Evolutionary conservation across 2,113 vertebrate genomes (phyloP), one percentile per base, ranked within the genome.

Genomic region (Cervus canadensis): DNA sequence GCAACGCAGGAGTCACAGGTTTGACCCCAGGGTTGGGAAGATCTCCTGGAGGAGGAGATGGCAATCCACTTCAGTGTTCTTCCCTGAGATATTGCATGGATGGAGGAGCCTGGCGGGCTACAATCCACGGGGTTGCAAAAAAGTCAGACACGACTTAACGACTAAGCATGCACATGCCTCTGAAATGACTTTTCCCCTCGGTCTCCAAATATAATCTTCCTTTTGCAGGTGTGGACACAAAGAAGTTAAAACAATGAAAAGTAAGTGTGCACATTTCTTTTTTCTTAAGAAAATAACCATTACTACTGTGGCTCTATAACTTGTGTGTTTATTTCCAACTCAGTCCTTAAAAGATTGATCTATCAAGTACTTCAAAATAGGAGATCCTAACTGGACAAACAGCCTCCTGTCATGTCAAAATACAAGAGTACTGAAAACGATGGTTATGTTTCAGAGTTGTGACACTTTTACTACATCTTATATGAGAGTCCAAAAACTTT

Each of bases 211-310:
- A 67, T 7, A 12, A 21, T 30, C 26, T 48, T 88, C 57, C 48
- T 88, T 79, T 40, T 26, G 30, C 13, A 33, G 43, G 48, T 48
- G 48, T 9, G 30, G 50, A 89, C 43, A 54, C 19, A n/a, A 82
- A 3, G 23, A 89, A 95, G 59, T 95, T 96, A 91, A 97, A 89
- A 82, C 43, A 95, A 28, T 90, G 25, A 95, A 83, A 97, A 92
- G 90, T 45, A 95, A 94, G 96, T 84, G 48, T 74, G 26, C 28
- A 90, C 5, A 16, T 88, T 97, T 94, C 67, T 48, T 95, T 91
- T 87, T 81, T 87, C 43, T 76, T 93, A 97, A 94, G 48, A 57
- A 94, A 50, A 12, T 82, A 96, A 48, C 6, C 91, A 96, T 92
- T 30, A 60, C 16, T 78, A 52, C 54, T 23, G 16, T 60, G 67